Base-by-base conservation (phyloP, 2,888 invertebrate genomes). In the Sericinus montela region DNA sequence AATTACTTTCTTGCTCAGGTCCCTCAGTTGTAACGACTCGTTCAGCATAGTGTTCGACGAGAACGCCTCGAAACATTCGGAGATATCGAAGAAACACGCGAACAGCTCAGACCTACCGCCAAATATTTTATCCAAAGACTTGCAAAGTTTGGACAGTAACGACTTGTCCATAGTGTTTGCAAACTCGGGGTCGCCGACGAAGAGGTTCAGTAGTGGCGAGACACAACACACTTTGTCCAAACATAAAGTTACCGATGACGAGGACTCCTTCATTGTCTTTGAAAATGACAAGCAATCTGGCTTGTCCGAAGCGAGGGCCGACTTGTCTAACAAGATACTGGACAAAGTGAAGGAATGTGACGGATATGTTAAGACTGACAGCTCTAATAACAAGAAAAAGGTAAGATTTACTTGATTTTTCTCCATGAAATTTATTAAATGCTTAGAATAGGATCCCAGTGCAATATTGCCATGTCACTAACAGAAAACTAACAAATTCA, bases 1-100 rank as follows among this genome's bases (percentile, higher is more conserved):
- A 37, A 28, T 48, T 23, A 29, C 3, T 23, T 25, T 7, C 45
- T 1, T 29, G 23, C 25, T 35, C 60, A 85, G 88, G 60, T 88
- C 89, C 0, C 65, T 74, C 30, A 89, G 89, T 54, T 86, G 85
- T 69, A 87, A 79, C 60, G 88, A 89, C 36, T 89, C 89, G 0
- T 75, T 83, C 64, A 86, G 84, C 59, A 82, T 89, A 48, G 69
- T 83, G 0, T 88, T 87, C 62, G 86, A 83, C 48, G 81, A 83
- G 14, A 70, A 80, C 52, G 72, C 70, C 0, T 63, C 70, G 0
- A 69, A 68, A 28, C 53, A 59, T 11, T 45, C 62, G 6, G 13
- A 53, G 53, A 28, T 43, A 15, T 38, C 53, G 13, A 41, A 41
- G 23, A 44, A 23, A 37, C 15, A 15, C 2, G n/a, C 13, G 6